Base-by-base conservation (phyloP, 2,113 vertebrate genomes). In the Dasyurus viverrinus region DNA sequence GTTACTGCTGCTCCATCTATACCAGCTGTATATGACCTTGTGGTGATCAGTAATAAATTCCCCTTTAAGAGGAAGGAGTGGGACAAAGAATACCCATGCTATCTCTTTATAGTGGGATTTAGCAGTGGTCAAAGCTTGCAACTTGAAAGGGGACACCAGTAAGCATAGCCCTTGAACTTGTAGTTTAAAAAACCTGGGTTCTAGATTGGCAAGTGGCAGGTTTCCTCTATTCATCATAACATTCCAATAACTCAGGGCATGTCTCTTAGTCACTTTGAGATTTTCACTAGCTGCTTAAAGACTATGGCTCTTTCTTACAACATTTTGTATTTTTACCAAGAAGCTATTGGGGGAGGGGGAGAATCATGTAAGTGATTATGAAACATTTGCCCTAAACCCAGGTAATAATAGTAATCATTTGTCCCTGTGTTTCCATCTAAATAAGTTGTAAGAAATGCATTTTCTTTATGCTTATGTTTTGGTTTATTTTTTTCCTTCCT, bases 401-500 rank as follows among this genome's bases (percentile, higher is more conserved):
- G 90, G 93, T 96, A 97, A 97, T 97, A 95, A 97, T 52, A 97
- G 93, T 96, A 97, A 97, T 98, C 96, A 92, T 95, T 93, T 96
- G 91, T 92, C 92, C 91, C 96, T 96, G 60, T 96, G 54, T 97
- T 98, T 97, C 94, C 95, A 94, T 97, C 95, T 91, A 94, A 90
- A 95, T 54, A 52, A 55, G 60, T 91, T 96, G 92, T 93, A 96
- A 96, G 96, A 93, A 97, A 97, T 94, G 94, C 91, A 96, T 97
- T 97, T 96, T 96, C 92, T 95, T 90, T 96, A 95, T 94, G 89
- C 96, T 97, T 94, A 95, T 93, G 95, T 96, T 95, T 52, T 52
- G 50, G 50, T 9, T 52, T 9, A 10, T 52, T 52, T 97, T 92
- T 97, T 95, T 96, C 94, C 95, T 93, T 68, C 96, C 93, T 96